Base-by-base conservation (phyloP, 2,113 vertebrate species). In the Chauna torquata region DNA sequence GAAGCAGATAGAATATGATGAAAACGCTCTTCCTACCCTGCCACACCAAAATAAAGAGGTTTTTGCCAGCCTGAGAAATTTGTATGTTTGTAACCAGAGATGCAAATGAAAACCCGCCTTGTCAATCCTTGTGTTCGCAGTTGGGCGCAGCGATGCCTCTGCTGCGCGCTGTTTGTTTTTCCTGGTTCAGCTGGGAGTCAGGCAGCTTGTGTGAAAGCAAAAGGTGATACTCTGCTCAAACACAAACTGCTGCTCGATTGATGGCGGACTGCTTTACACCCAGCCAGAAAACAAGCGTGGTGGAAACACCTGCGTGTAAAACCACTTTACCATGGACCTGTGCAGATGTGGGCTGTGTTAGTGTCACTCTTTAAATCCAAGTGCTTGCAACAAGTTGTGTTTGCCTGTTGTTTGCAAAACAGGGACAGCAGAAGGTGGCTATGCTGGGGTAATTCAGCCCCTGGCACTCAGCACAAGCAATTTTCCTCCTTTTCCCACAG, bases 171-270 rank as follows among this genome's bases (percentile, higher is more conserved):
- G 76, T 84, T 90, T 88, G 74, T 36, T 96, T 92, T 94, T 92
- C 92, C 83, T 55, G 77, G 88, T 92, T 95, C 88, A 93, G 38
- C 57, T 68, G 82, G 38, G 54, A 88, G 72, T 86, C 92, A 84
- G 77, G 69, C 1, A 2, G 65, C 75, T 68, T 15, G 8, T 44
- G 57, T 54, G 58, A 84, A 96, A 92, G 64, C 55, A 93, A 86
- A 94, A 93, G 88, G 83, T 71, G 94, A 71, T 79, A 65, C 40
- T 88, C 38, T 3, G 5, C 77, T 84, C 49, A 47, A 13, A 93
- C 77, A 78, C 30, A 59, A 79, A 70, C 45, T 49, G 52, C 61
- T 84, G 55, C 52, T 84, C 1, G 7, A 82, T 62, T 2, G 16
- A 20, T 52, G 47, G 9, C 1, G 34, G 36, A 18, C 36, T 88